Evolutionary conservation across 2,888 invertebrate species (phyloP), one percentile per base, ranked within the genome.

Genomic region (Leptopterna dolabrata): DNA sequence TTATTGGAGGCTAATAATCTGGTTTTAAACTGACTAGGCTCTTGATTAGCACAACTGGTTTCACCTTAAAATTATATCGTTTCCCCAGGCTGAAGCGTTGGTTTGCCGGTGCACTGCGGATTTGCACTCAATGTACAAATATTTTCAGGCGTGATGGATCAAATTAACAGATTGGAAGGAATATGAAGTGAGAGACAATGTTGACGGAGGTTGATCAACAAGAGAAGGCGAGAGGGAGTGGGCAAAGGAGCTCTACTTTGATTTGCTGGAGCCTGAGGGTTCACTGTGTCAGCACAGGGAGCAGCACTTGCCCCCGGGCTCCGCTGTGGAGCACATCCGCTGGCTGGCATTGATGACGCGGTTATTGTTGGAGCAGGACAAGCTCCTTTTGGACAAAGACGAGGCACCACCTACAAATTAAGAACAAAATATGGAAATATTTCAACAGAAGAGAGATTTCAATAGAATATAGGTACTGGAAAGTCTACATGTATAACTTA

Each of bases 281-380:
- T 55, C 30, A n/a, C 41, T 55, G 41, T 83, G 92, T 93, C 92
- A 94, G 93, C 94, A 94, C 90, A 94, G 93, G 91, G 93, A 94
- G 90, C 93, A 94, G 90, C 93, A 93, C 90, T 94, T 85, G 93
- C 93, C 76, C 93, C 70, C 43, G 16, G 55, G 51, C 14, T 36
- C 41, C 3, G 71, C 83, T 16, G 83, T 27, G 14, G 81, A 55
- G 71, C 83, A 83, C 70, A 83, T 41, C 24, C 41, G 14, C 47
- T 83, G 83, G 24, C 70, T 83, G 36, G 83, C 83, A 41, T 83
- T 83, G 24, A 83, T 83, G 71, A 70, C 83, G 19, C 83, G 83
- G 24, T 83, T 83, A 14, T 83, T 30, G 71, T 83, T 83, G n/a
- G 83, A 83, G 41, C 83, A 83, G 41, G 83, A 83, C 24, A 83